Evolutionary conservation across 2,113 vertebrate species (phyloP).

Genomic region (Zeus faber): DNA sequence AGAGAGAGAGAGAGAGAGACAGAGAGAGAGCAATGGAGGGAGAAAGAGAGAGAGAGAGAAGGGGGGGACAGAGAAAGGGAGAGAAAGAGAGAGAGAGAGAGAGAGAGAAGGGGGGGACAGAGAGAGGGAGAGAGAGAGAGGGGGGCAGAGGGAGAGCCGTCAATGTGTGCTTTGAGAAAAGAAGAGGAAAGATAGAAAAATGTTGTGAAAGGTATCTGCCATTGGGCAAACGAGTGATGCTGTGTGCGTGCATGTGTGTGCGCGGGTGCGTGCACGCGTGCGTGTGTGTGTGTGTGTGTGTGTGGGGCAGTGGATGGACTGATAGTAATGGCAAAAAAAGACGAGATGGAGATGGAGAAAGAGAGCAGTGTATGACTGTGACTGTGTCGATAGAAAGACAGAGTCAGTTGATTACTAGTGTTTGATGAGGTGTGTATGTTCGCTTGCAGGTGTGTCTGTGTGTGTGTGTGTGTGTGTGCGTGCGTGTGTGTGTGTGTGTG

Average conservation of each 20-base stretch:
- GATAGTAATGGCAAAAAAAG: no score
- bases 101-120: conserved; percentile 9
- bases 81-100: conserved; percentile 10
- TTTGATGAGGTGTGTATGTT: background rate
- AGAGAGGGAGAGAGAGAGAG: conserved; percentile 12
- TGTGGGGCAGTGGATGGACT: conserved; percentile 7
- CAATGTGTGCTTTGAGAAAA: no score
- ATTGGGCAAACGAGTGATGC: conserved; percentile 26
- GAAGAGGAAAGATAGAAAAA: no score
- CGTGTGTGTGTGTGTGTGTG: background rate
- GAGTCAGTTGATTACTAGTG: no score
- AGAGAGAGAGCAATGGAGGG: no score
- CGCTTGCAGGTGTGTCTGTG: conserved; percentile 12
- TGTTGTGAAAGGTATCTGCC: no score
- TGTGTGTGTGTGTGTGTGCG: conserved; percentile 22
- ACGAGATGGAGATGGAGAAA: no score
- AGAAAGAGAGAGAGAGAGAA: no score
- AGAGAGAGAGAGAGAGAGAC: conserved; percentile 11
- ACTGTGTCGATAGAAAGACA: no score
- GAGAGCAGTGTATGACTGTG: conserved; percentile 1
- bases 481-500: background rate
- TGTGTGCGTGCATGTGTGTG: conserved; percentile 2
- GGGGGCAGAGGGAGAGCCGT: conserved; percentile 16
- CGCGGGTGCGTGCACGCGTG: background rate
- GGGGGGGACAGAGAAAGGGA: background rate